Evolutionary conservation across 2,888 invertebrate species (phyloP), one percentile per base, ranked within the genome.

Genomic region (Xestia sexstrigata): DNA sequence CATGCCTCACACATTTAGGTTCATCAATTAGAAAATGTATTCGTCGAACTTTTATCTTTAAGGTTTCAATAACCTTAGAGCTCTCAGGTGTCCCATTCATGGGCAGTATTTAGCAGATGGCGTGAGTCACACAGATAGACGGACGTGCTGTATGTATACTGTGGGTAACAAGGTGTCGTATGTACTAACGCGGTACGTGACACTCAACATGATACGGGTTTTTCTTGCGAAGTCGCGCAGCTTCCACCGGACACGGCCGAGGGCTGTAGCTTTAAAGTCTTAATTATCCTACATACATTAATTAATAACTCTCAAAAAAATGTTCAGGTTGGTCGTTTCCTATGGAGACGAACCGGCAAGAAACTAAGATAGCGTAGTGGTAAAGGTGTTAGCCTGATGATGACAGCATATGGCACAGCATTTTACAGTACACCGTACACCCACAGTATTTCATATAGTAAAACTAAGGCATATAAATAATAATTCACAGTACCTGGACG

Each of bases 181-280:
- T 84, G 71, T 60, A 76, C 71, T 58, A 15, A 42, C 55, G 15
- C 20, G 20, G 13, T 35, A 79, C 66, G 65, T 86, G 83, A 73
- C 55, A 75, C 42, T 13, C 26, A 62, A 74, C 20, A 65, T 74
- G 87, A 84, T 77, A 79, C 73, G 65, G 62, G 87, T 70, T 77
- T 73, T 86, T 83, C 72, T 75, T n/a, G 74, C 58, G 70, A 83
- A 75, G 15, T 55, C 47, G 20, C 77, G 68, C 84, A 86, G 84
- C 87, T 68, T 84, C 87, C 79, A 60, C 8, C 15, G 35, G 35
- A 5, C 17, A 6, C 2, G 8, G 0, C 0, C 49, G 3, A 86
- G 74, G 87, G 76, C 20, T 79, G 78, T 42, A 6, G 42, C 58
- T n/a, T 15, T 17, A 23, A 35, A 26, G 15, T 26, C 23, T 39